Percentiles rank a stretch among this genome's conserved stretches.
Conservation (phyloP, 2,113 vertebrate species). For the Phaethon lepturus region DNA sequence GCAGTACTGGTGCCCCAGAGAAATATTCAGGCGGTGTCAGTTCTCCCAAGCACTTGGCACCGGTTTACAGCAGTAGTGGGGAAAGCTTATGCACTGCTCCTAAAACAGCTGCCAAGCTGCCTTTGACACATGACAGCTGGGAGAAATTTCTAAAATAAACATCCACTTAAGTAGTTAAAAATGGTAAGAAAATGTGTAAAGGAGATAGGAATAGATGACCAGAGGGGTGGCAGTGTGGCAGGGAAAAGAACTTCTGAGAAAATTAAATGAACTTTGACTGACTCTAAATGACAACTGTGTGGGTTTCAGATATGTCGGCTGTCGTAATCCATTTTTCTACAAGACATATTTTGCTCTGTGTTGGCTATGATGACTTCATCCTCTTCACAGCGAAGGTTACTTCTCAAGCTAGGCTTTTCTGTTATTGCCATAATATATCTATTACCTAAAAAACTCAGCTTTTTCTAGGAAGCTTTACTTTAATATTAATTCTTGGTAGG, state of each 20-base stretch:
- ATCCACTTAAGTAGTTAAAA: background rate
- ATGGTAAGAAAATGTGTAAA: background rate
- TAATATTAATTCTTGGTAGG: background rate
- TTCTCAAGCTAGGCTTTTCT: background rate
- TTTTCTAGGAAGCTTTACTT: background rate
- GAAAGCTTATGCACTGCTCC: slow-evolving; percentile 3
- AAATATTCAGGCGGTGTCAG: background rate
- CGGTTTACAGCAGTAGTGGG: background rate
- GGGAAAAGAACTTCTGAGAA: background rate
- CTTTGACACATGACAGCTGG: slow-evolving; percentile 24
- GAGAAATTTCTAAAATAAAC: slow-evolving; percentile 17
- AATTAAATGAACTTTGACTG: background rate
- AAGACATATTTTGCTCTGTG: background rate
- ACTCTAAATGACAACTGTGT: background rate
- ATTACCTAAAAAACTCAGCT: background rate
- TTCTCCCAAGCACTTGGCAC: background rate
- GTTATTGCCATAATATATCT: background rate
- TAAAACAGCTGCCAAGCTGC: slow-evolving; percentile 37
- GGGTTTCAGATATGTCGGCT: background rate
- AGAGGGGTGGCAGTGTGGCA: background rate
- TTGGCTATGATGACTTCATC: background rate
- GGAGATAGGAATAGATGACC: background rate
- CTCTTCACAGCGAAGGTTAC: background rate
- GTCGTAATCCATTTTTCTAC: background rate
- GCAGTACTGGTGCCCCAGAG: background rate